Evolutionary conservation across 1,140 invertebrate species (phyloP), one percentile per base, ranked within the genome.

Genomic region (Euglossa dilemma): DNA sequence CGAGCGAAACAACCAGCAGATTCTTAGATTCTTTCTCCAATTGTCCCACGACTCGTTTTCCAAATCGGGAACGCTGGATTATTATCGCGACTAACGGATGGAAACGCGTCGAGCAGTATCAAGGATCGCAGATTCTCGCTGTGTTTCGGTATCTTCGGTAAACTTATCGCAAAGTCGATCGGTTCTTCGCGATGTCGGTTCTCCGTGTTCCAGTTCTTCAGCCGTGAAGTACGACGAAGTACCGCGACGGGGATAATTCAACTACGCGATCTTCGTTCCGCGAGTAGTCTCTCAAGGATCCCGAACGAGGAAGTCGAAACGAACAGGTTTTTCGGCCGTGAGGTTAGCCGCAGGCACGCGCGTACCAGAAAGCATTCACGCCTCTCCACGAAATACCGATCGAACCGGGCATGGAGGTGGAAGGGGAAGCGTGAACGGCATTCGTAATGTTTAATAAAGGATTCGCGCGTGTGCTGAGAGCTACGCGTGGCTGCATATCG

Each of bases 331-430:
- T 88, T 88, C 54, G 79, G 59, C 70, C 79, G 66, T 77, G 83
- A 87, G 87, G 86, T 85, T 87, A 85, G 83, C 87, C 86, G 83
- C 87, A 85, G 84, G 87, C 87, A 83, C 87, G 79, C 84, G 83
- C 75, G 63, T 61, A 63, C 36, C 56, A 75, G 84, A 86, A 80
- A 86, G 76, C 73, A 80, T 88, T 88, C 87, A 84, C 84, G 87
- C 80, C 84, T 84, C 57, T 69, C 72, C 77, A 86, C 70, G 78
- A 89, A 86, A 86, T 89, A 86, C 77, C 76, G 16, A 84, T 84
- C 80, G 59, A 64, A 18, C 20, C 54, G 57, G 23, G 18, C 36
- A n/a, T 1, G 43, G 36, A 16, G 18, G 43, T 20, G 45, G 67
- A 47, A 83, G 23, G 25, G 18, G 57, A 18, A 6, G 25, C 72